Evolutionary conservation across 1,140 invertebrate species (phyloP).

Genomic region (Drosophila chauvacae): DNA sequence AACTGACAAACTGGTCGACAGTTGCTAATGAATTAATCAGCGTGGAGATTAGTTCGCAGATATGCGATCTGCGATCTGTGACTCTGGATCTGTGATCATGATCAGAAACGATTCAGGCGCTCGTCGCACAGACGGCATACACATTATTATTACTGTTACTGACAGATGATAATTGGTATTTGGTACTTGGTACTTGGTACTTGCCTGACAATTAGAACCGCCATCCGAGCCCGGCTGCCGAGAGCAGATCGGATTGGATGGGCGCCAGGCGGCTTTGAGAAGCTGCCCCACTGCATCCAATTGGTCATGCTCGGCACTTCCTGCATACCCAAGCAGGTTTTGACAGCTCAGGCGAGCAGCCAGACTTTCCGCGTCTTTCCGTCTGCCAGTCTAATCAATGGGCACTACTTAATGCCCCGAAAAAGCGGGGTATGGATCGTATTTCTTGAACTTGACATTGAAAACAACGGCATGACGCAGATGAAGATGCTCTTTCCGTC

Average conservation of each 20-base stretch:
- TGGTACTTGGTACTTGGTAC: conserved; percentile 76
- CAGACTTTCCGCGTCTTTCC: not conserved
- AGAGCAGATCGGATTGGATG: conserved; percentile 27
- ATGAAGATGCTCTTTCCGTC: conserved; percentile 21
- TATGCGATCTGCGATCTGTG: conserved; percentile 31
- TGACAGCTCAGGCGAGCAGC: conserved; percentile 13
- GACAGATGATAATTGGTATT: conserved; percentile 78
- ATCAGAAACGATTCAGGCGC: conserved; percentile 55
- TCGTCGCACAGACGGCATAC: conserved; percentile 39
- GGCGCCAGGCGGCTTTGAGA: conserved; percentile 74
- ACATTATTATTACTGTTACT: conserved; percentile 62
- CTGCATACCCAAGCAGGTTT: conserved; percentile 66
- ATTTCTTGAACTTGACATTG: conserved; percentile 80
- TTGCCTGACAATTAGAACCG: conserved; percentile 76
- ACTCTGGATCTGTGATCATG: conserved; percentile 33
- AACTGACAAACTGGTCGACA: conserved; percentile 76
- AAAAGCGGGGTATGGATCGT: conserved; percentile 53
- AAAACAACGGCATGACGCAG: conserved; percentile 45
- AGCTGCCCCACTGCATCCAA: conserved; percentile 64
- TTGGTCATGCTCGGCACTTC: conserved; percentile 68
- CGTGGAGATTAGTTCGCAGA: conserved; percentile 33
- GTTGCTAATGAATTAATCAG: conserved; percentile 78
- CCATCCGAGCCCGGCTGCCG: conserved; percentile 23
- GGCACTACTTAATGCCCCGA: conserved; percentile 27
- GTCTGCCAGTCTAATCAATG: conserved; percentile 16